phyloP scores from a whole-genome alignment of 2,888 invertebrate genomes.

The Anaspis maculata region DNA sequence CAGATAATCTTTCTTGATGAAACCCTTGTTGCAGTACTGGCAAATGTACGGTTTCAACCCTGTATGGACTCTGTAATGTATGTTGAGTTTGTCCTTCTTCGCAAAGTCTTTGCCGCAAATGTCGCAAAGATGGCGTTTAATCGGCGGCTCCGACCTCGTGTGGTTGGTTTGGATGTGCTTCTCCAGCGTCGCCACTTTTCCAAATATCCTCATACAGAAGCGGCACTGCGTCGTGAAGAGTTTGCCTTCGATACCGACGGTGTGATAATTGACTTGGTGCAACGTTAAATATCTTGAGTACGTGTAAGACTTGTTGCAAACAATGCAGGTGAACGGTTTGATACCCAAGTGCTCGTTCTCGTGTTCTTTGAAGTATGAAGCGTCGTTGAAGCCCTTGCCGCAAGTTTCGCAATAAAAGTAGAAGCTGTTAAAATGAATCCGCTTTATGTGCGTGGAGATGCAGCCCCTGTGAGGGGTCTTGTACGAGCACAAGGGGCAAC shows the following conservation, averaged over 20 bases:
- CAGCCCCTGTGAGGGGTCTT: slow-evolving; percentile 25
- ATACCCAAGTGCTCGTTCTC: slow-evolving; percentile 40
- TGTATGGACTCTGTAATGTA: slow-evolving; percentile 28
- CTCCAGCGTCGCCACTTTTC: slow-evolving; percentile 36
- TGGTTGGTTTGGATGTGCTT: slow-evolving; percentile 42
- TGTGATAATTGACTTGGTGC: slow-evolving; percentile 33
- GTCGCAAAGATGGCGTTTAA: slow-evolving; percentile 29
- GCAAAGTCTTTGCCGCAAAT: slow-evolving; percentile 32
- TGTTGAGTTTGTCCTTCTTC: slow-evolving; percentile 27
- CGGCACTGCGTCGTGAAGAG: slow-evolving; percentile 38
- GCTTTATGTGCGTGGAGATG: slow-evolving; percentile 48
- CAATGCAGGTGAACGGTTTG: slow-evolving; percentile 39
- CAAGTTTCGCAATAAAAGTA: slow-evolving; percentile 44
- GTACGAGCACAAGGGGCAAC: slow-evolving; percentile 29
- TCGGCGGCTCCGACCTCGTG: slow-evolving; percentile 15
- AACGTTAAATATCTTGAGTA: slow-evolving; percentile 30
- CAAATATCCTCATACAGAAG: slow-evolving; percentile 33
- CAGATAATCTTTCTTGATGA: slow-evolving; percentile 32
- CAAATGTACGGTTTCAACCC: slow-evolving; percentile 32
- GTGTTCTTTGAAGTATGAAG: slow-evolving; percentile 42
- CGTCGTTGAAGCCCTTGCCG: slow-evolving; percentile 45
- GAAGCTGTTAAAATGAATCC: slow-evolving; percentile 46
- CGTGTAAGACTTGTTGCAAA: slow-evolving; percentile 41
- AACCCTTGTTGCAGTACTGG: slow-evolving; percentile 29
- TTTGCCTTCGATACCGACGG: slow-evolving; percentile 38